Base-by-base conservation (phyloP, 2,888 invertebrate species). In the Oscheius sp. region DNA sequence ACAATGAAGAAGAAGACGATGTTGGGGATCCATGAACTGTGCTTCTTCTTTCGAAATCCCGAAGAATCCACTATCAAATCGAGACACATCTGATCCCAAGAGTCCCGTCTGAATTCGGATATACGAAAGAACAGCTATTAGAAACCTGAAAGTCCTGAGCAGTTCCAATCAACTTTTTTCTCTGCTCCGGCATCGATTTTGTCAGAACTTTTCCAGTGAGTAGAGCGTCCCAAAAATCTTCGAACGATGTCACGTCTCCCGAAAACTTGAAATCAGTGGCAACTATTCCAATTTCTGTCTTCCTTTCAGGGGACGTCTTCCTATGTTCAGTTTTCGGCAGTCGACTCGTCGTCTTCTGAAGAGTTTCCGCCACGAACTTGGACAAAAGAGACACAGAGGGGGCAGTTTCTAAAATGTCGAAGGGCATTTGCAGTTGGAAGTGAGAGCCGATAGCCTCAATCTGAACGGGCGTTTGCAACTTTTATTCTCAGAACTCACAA, bases 1-100 rank as follows among this genome's bases (percentile, higher is more conserved):
- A 55, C 93, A 90, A 91, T 96, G 97, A 10, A 82, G 73, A 82
- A 98, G 91, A 90, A 96, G 92, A 80, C 96, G 92, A 83, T 97
- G 92, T 90, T 96, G 95, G 7, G 96, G 96, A 90, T 96, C 95
- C 94, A 96, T 95, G 73, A 94, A 93, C 2, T 60, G 51, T 7
- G 88, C 88, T 82, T 89, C 89, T 63, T 80, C 78, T 53, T 80
- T 79, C 29, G 79, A 65, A 29, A 82, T 63, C 0, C 77, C 74
- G 74, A 82, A 82, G 74, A 82, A 82, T 9, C 78, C 65, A 35
- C 79, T 75, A 55, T 82, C 82, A 50, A 82, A 82, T 4, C 76
- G 48, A 2, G 79, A 78, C 5, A 82, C 76, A 50, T 79, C 78
- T 35, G 73, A 74, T 59, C 76, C 74, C 53, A 82, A 58, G 2